phyloP scores from a whole-genome alignment of 35 echinoderm and acorn worm genomes.

The Lytechinus variegatus region DNA sequence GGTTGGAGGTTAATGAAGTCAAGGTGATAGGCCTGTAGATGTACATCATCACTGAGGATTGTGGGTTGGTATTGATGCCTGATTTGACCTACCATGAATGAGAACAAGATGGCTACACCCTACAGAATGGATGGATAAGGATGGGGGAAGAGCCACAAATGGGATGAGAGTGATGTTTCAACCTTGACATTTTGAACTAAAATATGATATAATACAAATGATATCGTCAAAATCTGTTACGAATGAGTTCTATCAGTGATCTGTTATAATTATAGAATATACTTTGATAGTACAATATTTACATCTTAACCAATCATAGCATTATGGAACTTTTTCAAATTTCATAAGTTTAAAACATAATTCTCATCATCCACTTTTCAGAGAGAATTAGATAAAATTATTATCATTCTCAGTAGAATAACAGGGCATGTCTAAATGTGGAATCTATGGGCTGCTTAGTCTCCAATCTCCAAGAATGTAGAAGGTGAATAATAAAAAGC shows the following conservation, averaged over 20 bases:
- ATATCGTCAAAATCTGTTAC: too few relatives aligned
- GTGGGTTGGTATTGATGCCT: neutral
- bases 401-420: neutral
- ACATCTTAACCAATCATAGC: too few relatives aligned
- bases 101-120: neutral
- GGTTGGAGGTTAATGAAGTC: neutral
- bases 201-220: too few relatives aligned
- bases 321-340: too few relatives aligned
- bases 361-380: too few relatives aligned
- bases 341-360: too few relatives aligned
- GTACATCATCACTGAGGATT: neutral
- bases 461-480: neutral
- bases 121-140: neutral
- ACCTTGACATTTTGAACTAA: too few relatives aligned
- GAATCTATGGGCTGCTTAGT: too few relatives aligned
- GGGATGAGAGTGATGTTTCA: neutral
- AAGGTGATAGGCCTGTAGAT: neutral
- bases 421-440: neutral
- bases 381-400: too few relatives aligned
- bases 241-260: neutral
- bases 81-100: neutral
- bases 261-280: neutral
- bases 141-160: neutral
- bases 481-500: neutral
- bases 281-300: too few relatives aligned